Percentiles rank a stretch among this genome's conserved stretches.
These are phyloP conservation scores for Radopholus similis DNA, from an alignment of 1,140 invertebrate species.

Conservation along the genomic window DNA sequence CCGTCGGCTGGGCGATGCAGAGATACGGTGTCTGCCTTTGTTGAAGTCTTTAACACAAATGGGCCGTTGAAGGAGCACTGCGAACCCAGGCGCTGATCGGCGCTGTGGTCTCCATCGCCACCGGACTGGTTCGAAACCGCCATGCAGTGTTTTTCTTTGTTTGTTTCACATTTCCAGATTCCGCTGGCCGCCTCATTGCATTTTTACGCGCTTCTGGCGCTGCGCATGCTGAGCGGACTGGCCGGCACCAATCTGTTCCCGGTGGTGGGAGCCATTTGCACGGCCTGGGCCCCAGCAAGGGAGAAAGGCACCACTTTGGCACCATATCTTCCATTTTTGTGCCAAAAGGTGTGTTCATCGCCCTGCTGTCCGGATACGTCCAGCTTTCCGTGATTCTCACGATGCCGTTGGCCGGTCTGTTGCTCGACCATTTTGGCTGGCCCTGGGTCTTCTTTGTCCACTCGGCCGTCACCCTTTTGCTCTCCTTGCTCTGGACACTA, in stretches of 20 bases:
- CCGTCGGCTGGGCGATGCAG: conserved; percentile 10
- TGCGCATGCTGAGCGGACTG: background rate
- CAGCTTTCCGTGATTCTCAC: conserved; percentile 11
- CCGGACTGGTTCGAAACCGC: no score
- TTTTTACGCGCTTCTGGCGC: background rate
- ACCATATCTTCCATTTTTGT: background rate
- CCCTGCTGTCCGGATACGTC: conserved; percentile 10
- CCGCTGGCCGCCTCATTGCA: conserved; percentile 1
- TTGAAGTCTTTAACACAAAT: no score
- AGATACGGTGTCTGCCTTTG: conserved; percentile 2
- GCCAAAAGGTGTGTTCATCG: conserved; percentile 4
- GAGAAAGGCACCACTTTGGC: background rate
- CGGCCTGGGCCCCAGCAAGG: background rate
- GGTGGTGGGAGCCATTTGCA: conserved; percentile 16
- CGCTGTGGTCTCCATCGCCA: background rate
- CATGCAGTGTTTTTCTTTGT: no score
- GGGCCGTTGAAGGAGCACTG: no score
- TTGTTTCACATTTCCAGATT: no score
- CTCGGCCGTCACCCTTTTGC: background rate
- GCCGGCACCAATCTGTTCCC: conserved; percentile 18
- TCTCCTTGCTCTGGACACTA: conserved; percentile 12
- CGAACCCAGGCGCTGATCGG: conserved; percentile 6
- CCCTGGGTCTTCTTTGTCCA: conserved; percentile 13
- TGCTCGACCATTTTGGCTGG: conserved; percentile 8
- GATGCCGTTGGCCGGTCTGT: conserved; percentile 4